These are phyloP conservation scores for Amyelois transitella DNA, from an alignment of 1,140 invertebrate species.

Conservation along the genomic window DNA sequence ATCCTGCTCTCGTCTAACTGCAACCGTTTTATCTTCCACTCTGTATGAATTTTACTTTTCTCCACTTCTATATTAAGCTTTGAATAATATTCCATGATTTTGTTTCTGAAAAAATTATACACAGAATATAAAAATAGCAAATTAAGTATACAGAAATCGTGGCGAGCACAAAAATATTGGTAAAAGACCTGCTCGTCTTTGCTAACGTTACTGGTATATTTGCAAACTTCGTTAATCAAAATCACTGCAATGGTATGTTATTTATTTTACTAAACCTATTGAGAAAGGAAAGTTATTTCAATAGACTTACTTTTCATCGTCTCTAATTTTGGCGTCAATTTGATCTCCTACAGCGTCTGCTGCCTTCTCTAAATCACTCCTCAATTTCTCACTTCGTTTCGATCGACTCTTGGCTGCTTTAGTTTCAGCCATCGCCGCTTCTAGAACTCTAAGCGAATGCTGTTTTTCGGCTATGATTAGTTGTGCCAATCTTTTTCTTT, in stretches of 20 bases:
- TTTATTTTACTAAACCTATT: no score
- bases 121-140: neutral
- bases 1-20: constrained; percentile 75
- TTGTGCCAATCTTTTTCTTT: constrained; percentile 65
- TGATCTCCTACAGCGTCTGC: constrained; percentile 57
- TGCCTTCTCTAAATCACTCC: constrained; percentile 31
- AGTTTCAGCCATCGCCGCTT: constrained; percentile 57
- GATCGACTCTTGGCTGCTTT: constrained; percentile 49
- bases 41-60: constrained; percentile 70
- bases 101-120: constrained; percentile 40
- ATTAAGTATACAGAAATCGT: neutral
- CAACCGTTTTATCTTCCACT: constrained; percentile 77
- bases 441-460: constrained; percentile 60
- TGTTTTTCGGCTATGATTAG: constrained; percentile 70
- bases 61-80: constrained; percentile 75
- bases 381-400: constrained; percentile 35
- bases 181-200: no score
- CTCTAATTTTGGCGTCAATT: constrained; percentile 65
- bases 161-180: no score
- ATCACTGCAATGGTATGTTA: no score
- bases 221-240: no score
- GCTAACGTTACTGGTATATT: no score
- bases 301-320: constrained; percentile 53
- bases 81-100: constrained; percentile 75
- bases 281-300: neutral